Conservation (phyloP, 2,113 vertebrate species). For the Scatophagus argus region DNA sequence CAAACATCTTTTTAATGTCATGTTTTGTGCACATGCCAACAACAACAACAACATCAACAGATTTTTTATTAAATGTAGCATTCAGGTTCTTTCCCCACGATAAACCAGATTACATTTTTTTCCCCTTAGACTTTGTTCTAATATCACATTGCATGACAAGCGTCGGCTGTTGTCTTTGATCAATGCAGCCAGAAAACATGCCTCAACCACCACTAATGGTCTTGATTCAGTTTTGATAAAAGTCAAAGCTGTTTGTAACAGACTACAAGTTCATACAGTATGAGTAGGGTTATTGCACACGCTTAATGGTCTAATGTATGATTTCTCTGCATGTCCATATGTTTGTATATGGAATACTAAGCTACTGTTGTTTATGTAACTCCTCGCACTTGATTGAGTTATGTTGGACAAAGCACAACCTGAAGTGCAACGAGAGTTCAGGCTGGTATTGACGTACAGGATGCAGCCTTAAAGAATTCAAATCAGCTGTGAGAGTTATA, state of each 20-base stretch:
- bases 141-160: not conserved
- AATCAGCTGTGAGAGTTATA: constrained; percentile 28
- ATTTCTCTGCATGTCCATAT: not conserved
- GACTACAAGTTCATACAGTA: not conserved
- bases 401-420: not conserved
- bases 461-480: not conserved
- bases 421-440: not conserved
- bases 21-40: not conserved
- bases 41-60: not conserved
- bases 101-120: no score
- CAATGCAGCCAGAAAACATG: not conserved
- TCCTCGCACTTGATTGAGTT: not conserved
- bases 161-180: not conserved
- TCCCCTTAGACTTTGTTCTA: not conserved
- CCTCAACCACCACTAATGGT: constrained; percentile 1
- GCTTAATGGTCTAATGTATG: not conserved
- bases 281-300: not conserved
- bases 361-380: not conserved
- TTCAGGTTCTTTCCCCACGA: not conserved
- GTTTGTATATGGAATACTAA: constrained; percentile 6
- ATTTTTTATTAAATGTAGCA: not conserved
- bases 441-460: not conserved
- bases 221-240: not conserved
- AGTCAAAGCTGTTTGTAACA: not conserved
- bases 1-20: no score